phyloP scores from a whole-genome alignment of 2,888 invertebrate species.

The Tinea trinotella region DNA sequence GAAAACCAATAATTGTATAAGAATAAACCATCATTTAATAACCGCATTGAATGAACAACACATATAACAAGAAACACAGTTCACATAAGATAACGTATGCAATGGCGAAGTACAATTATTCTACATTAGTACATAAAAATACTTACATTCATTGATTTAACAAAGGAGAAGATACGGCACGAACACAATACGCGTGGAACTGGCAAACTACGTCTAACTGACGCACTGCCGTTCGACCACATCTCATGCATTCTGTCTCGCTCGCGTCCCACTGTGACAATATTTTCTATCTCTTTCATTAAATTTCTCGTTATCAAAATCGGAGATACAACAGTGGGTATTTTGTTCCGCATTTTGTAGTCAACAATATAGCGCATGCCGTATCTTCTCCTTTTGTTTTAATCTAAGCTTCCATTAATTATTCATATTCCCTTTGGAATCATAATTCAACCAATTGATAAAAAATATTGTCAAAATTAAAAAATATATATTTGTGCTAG shows the following conservation, averaged over 20 bases:
- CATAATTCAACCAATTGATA: no score
- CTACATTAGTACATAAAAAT: not conserved
- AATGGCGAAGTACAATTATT: not conserved
- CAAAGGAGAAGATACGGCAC: not conserved
- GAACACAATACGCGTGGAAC: no score
- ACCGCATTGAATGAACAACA: slow-evolving; percentile 11
- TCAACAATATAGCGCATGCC: no score
- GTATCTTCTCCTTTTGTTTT: not conserved
- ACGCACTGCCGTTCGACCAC: not conserved
- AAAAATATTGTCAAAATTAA: no score
- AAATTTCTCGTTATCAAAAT: no score
- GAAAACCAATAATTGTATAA: slow-evolving; percentile 15
- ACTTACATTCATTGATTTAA: not conserved
- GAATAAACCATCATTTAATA: slow-evolving; percentile 16
- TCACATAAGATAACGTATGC: not conserved
- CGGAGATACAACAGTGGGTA: not conserved
- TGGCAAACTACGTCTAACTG: no score
- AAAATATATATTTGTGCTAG: no score
- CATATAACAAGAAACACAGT: slow-evolving; percentile 17
- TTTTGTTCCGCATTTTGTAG: not conserved
- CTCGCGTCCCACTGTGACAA: no score
- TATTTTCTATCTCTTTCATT: no score
- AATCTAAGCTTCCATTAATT: no score
- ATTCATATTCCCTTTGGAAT: no score
- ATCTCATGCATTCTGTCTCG: not conserved